These are phyloP conservation scores for Aspidiotus destructor DNA, from an alignment of 2,888 invertebrate genomes.

Conservation along the genomic window DNA sequence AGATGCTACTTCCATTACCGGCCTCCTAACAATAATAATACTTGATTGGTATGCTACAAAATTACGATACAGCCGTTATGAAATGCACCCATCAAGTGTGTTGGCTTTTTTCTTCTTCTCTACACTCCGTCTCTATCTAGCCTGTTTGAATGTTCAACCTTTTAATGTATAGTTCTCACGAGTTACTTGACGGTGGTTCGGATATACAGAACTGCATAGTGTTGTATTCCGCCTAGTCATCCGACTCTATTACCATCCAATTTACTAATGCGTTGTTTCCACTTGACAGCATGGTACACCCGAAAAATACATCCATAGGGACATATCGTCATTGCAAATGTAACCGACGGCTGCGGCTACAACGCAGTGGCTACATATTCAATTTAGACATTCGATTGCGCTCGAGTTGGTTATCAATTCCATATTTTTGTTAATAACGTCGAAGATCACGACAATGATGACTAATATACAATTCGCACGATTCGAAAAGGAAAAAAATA, in stretches of 20 bases:
- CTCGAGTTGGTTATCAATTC: too few relatives aligned
- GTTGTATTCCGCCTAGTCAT: neutral
- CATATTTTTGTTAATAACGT: too few relatives aligned
- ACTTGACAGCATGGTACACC: neutral
- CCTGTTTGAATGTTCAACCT: neutral
- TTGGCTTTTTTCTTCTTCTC: neutral
- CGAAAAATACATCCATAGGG: neutral
- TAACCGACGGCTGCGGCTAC: too few relatives aligned
- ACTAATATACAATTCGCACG: too few relatives aligned
- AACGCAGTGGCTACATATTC: too few relatives aligned
- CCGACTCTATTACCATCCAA: conserved; percentile 4
- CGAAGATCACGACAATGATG: too few relatives aligned
- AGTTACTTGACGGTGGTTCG: neutral
- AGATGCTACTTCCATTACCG: neutral
- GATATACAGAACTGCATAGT: too few relatives aligned
- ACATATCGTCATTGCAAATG: too few relatives aligned
- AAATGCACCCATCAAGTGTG: neutral
- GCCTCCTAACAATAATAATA: neutral
- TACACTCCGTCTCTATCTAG: neutral
- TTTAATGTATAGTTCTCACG: neutral
- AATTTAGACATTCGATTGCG: too few relatives aligned
- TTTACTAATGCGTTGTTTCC: conserved; percentile 4
- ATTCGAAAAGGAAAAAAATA: too few relatives aligned
- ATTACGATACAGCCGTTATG: neutral
- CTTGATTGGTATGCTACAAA: conserved; percentile 2